A percentile compares a stretch with the other conserved stretches of the same genome.
Evolutionary conservation across 37 sponge, comb jelly and placozoan genomes (phyloP).

Genomic region (Aplysina aerophoba): DNA sequence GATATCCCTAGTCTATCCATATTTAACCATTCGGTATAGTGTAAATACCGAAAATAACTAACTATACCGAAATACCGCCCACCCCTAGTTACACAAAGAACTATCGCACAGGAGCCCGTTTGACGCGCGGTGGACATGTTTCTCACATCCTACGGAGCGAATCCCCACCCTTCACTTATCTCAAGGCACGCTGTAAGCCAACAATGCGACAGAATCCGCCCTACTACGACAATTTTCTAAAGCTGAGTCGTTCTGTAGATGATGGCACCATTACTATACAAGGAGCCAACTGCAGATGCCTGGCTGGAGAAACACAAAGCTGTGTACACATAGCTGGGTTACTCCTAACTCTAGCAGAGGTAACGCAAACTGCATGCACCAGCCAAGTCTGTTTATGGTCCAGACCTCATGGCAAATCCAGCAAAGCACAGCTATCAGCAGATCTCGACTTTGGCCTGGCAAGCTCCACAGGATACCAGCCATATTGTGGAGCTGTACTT

Average conservation of each 20-base stretch:
- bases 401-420: conserved; percentile 4
- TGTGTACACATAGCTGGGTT: conserved; percentile 47
- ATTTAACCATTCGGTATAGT: no score
- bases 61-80: no score
- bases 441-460: conserved; percentile 35
- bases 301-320: conserved; percentile 27
- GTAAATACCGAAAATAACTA: no score
- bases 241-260: background rate
- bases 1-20: no score
- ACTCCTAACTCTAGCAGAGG: conserved; percentile 31
- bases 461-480: conserved; percentile 6
- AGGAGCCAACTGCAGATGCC: conserved; percentile 14
- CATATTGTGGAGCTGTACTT: background rate
- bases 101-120: conserved; percentile 34
- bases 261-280: background rate
- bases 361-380: conserved; percentile 33
- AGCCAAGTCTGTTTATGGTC: conserved; percentile 39
- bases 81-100: no score
- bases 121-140: conserved; percentile 29
- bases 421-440: conserved; percentile 14
- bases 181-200: conserved; percentile 33
- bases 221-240: conserved; percentile 24
- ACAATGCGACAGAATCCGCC: conserved; percentile 38
- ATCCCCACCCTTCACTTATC: background rate
- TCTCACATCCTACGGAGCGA: conserved; percentile 3